Percentiles rank a stretch among this genome's conserved stretches.
phyloP scores from a whole-genome alignment of 2,113 vertebrate genomes.

The Elgaria multicarinata region DNA sequence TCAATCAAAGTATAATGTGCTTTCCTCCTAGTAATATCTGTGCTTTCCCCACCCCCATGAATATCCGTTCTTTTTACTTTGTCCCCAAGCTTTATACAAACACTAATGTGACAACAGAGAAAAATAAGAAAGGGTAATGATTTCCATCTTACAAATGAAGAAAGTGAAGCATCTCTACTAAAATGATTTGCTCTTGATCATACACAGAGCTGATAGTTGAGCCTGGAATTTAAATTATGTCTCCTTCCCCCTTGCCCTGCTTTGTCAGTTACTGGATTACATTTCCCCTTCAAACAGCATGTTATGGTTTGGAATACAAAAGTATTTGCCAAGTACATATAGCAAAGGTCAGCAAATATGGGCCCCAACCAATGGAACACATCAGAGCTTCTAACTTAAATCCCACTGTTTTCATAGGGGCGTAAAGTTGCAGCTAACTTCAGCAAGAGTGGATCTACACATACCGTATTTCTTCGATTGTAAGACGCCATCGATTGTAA shows the following conservation, averaged over 20 bases:
- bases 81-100: neutral
- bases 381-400: too few relatives aligned
- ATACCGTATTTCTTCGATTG: too few relatives aligned
- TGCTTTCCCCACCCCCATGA: neutral
- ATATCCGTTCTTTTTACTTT: neutral
- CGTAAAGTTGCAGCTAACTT: neutral
- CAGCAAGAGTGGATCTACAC: too few relatives aligned
- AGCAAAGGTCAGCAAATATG: neutral
- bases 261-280: neutral
- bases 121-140: neutral
- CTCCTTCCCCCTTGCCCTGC: neutral
- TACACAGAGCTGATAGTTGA: neutral
- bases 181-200: neutral
- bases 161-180: neutral
- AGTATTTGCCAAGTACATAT: neutral
- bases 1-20: neutral
- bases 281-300: neutral
- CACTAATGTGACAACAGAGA: neutral
- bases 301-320: neutral
- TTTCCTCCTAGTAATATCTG: neutral
- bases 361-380: neutral
- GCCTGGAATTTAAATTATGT: conserved; percentile 6
- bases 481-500: too few relatives aligned
- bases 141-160: conserved; percentile 12
- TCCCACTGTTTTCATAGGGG: neutral